Conservation (phyloP, 2,888 invertebrate species). For the Drosophila merina region DNA sequence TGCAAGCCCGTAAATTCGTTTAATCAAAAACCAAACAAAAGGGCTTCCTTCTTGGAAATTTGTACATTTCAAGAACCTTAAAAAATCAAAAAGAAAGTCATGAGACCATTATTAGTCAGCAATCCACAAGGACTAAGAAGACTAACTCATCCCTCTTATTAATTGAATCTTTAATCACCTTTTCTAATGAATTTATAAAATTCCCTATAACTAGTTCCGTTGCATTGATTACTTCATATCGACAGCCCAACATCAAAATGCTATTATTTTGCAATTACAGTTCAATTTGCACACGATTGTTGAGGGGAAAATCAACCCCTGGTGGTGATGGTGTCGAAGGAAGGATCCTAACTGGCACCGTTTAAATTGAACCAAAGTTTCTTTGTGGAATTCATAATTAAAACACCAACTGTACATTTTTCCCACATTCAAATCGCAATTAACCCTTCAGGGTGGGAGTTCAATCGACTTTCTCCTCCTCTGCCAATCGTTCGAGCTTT, state of each 20-base stretch:
- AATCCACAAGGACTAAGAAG: not conserved
- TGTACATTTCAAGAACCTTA: not conserved
- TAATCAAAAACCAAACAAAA: constrained; percentile 75
- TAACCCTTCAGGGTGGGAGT: constrained; percentile 51
- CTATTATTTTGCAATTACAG: constrained; percentile 28
- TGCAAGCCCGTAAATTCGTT: constrained; percentile 60
- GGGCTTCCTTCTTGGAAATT: not conserved
- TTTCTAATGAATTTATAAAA: not conserved
- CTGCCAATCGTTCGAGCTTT: constrained; percentile 4
- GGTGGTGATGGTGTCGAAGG: not conserved
- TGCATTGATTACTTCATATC: constrained; percentile 20
- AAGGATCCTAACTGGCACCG: not conserved
- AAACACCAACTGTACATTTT: constrained; percentile 50
- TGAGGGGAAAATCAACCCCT: constrained; percentile 8
- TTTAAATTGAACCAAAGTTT: constrained; percentile 12
- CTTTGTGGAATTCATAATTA: constrained; percentile 35
- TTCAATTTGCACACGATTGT: constrained; percentile 25
- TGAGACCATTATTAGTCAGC: not conserved
- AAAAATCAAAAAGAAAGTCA: not conserved
- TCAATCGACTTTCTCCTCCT: constrained; percentile 23
- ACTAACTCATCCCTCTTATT: not conserved
- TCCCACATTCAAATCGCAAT: constrained; percentile 68
- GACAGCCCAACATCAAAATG: constrained; percentile 9
- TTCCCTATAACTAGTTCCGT: not conserved
- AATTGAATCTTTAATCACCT: not conserved